Conservation (phyloP, 2,888 invertebrate genomes). For the Mesorhabditis belari region DNA sequence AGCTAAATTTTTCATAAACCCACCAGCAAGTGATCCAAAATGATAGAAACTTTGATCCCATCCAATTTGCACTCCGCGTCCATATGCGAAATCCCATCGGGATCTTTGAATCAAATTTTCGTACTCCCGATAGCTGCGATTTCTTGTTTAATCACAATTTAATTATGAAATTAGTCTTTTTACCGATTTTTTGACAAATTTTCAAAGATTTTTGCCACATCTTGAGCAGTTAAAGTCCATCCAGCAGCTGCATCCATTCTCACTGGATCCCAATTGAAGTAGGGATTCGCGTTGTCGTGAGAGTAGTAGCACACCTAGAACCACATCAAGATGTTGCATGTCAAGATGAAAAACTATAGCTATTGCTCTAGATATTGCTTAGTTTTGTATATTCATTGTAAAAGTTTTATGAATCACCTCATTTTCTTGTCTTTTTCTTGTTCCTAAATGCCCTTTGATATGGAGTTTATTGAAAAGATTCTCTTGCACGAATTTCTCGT, state of each 20-base stretch:
- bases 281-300: constrained; percentile 39
- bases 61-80: constrained; percentile 31
- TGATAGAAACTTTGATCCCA: constrained; percentile 28
- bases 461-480: constrained; percentile 16
- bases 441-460: constrained; percentile 22
- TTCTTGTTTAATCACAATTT: background rate
- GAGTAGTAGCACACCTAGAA: constrained; percentile 34
- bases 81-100: constrained; percentile 9
- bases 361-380: background rate
- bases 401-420: constrained; percentile 6
- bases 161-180: background rate
- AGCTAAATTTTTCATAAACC: background rate
- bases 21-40: constrained; percentile 30
- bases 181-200: constrained; percentile 11
- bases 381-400: background rate
- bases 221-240: constrained; percentile 27
- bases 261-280: constrained; percentile 32
- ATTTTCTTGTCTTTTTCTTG: constrained; percentile 1
- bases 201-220: constrained; percentile 19
- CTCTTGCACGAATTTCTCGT: constrained; percentile 19
- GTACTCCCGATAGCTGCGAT: background rate
- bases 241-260: constrained; percentile 37
- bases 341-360: background rate
- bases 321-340: background rate
- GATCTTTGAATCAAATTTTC: constrained; percentile 9